Evolutionary conservation across 2,888 invertebrate species (phyloP).

Genomic region (Yponomeuta evonymella): DNA sequence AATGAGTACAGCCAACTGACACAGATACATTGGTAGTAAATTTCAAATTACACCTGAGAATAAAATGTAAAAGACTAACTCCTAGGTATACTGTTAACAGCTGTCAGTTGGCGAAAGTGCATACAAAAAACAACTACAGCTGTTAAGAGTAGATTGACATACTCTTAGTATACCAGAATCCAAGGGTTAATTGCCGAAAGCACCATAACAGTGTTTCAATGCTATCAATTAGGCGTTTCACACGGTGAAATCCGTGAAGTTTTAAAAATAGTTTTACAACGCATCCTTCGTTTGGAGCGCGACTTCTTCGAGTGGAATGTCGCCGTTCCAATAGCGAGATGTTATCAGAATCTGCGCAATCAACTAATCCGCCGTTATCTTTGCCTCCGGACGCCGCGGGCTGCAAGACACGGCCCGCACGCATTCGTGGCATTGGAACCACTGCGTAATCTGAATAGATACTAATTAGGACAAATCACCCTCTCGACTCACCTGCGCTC

Average conservation of each 20-base stretch:
- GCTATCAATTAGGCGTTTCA: not conserved
- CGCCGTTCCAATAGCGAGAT: constrained; percentile 20
- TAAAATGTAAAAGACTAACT: too few relatives aligned
- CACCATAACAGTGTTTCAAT: not conserved
- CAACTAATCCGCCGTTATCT: constrained; percentile 67
- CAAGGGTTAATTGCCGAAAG: not conserved
- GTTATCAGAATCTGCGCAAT: constrained; percentile 68
- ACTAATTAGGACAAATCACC: constrained; percentile 9
- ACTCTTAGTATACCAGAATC: too few relatives aligned
- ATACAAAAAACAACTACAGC: too few relatives aligned
- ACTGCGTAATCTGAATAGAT: not conserved
- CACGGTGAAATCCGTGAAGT: not conserved
- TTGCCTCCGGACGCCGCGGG: constrained; percentile 33
- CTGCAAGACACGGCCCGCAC: too few relatives aligned
- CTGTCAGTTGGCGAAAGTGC: too few relatives aligned
- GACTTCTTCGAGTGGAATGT: constrained; percentile 1
- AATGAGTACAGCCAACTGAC: too few relatives aligned
- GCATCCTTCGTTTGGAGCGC: not conserved
- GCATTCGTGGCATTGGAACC: not conserved
- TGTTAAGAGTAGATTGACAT: too few relatives aligned
- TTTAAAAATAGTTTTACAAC: not conserved
- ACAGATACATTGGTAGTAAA: too few relatives aligned
- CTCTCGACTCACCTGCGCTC: constrained; percentile 53
- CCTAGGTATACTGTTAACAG: too few relatives aligned
- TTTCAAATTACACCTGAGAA: too few relatives aligned